These are phyloP conservation scores for Melanchra persicariae DNA, from an alignment of 2,888 invertebrate genomes.

Conservation along the genomic window DNA sequence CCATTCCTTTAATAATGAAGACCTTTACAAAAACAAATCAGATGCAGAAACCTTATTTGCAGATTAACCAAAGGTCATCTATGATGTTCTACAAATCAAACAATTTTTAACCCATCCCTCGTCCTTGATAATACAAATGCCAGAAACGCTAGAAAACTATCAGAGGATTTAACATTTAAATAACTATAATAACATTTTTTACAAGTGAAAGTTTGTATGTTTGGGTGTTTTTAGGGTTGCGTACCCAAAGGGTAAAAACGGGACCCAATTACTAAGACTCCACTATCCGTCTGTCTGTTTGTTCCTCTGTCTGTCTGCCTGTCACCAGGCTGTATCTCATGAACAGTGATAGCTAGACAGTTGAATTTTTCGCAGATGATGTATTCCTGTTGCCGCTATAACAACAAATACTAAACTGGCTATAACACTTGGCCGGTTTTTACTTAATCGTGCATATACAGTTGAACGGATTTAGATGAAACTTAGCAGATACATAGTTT, in stretches of 20 bases:
- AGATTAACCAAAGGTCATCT: constrained; percentile 28
- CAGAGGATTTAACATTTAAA: constrained; percentile 35
- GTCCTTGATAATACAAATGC: constrained; percentile 57
- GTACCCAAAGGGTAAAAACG: too few relatives aligned
- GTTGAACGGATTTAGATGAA: background rate
- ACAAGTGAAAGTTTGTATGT: background rate
- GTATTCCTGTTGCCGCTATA: too few relatives aligned
- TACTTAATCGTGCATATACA: background rate
- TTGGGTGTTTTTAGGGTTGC: background rate
- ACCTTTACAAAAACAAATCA: constrained; percentile 45
- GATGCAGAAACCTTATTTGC: constrained; percentile 11
- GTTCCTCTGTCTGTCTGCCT: too few relatives aligned
- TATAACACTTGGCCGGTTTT: too few relatives aligned
- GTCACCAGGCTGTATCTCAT: too few relatives aligned
- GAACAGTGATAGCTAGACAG: too few relatives aligned
- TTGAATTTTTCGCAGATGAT: too few relatives aligned
- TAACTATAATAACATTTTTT: background rate
- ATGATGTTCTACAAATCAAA: constrained; percentile 24
- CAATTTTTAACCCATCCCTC: constrained; percentile 31
- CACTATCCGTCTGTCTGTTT: too few relatives aligned
- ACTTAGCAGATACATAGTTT: too few relatives aligned
- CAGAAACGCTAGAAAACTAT: constrained; percentile 37
- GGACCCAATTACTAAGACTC: too few relatives aligned
- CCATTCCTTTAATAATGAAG: constrained; percentile 23
- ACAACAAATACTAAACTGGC: too few relatives aligned